These are phyloP conservation scores for Scophthalmus maximus DNA, from an alignment of 2,113 vertebrate genomes.

Conservation along the genomic window DNA sequence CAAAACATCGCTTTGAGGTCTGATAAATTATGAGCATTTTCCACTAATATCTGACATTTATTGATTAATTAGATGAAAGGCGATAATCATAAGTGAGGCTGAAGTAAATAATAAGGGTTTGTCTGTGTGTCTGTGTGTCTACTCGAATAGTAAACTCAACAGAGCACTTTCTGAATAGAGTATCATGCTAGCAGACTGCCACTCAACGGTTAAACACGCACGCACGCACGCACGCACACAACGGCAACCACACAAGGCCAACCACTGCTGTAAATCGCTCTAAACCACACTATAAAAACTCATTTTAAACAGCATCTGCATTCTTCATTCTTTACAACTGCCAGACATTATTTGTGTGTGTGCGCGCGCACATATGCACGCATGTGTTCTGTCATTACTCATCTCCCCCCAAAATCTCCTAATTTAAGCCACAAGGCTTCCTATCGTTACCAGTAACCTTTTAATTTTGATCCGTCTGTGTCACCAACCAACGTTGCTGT, in stretches of 20 bases:
- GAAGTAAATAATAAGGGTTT: not conserved
- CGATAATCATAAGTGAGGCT: not conserved
- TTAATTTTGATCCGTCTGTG: constrained; percentile 11
- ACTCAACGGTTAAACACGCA: constrained; percentile 36
- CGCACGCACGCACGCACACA: constrained; percentile 21
- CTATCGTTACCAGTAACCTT: constrained; percentile 37
- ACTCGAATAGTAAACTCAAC: constrained; percentile 21
- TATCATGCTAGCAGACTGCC: constrained; percentile 17
- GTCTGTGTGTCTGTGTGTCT: not conserved
- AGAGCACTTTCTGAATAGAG: not conserved
- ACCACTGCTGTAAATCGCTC: constrained; percentile 60
- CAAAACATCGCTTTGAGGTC: not conserved
- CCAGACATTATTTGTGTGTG: constrained; percentile 45
- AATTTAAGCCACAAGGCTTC: constrained; percentile 44
- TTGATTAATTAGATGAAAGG: not conserved
- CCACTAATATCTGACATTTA: constrained; percentile 7
- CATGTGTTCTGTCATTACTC: constrained; percentile 21
- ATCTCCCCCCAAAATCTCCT: constrained; percentile 13
- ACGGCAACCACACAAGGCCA: constrained; percentile 17
- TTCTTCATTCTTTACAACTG: constrained; percentile 61
- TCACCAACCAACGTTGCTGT: constrained; percentile 21
- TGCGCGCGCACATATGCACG: not conserved
- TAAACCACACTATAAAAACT: constrained; percentile 65
- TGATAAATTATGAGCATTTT: not conserved
- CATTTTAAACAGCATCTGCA: constrained; percentile 73